Conservation (phyloP, 1,140 invertebrate species). For the Ceratoteleas bidentatus region DNA sequence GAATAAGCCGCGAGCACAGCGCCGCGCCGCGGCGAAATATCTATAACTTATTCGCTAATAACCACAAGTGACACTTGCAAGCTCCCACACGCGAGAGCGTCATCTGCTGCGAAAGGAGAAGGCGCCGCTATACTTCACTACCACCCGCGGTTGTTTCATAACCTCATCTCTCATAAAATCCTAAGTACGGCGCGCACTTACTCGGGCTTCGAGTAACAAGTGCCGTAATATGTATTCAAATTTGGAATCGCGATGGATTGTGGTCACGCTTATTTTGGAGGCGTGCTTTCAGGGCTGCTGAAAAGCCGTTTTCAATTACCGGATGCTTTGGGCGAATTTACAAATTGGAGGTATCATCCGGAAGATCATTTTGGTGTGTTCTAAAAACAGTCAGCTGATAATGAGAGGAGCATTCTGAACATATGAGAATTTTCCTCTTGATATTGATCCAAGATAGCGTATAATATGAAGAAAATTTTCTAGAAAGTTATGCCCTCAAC, state of each 20-base stretch:
- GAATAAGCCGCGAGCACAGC: slow-evolving; percentile 12
- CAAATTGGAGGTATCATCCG: too few relatives aligned
- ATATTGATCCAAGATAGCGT: too few relatives aligned
- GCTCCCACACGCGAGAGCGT: slow-evolving; percentile 11
- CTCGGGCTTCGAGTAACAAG: slow-evolving; percentile 1
- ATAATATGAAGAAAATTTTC: too few relatives aligned
- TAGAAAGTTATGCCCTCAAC: too few relatives aligned
- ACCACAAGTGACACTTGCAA: slow-evolving; percentile 31
- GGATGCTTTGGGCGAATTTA: too few relatives aligned
- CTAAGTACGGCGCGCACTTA: slow-evolving; percentile 14
- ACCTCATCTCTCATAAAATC: slow-evolving; percentile 29
- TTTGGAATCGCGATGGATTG: background rate
- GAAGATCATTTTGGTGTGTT: too few relatives aligned
- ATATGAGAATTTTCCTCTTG: too few relatives aligned
- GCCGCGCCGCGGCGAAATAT: slow-evolving; percentile 9
- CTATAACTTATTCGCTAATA: slow-evolving; percentile 36
- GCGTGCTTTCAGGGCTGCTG: too few relatives aligned
- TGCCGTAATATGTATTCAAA: slow-evolving; percentile 2
- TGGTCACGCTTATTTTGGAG: too few relatives aligned
- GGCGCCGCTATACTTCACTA: slow-evolving; percentile 22
- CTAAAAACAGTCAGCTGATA: too few relatives aligned
- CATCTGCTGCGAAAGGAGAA: slow-evolving; percentile 24
- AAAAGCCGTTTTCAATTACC: too few relatives aligned
- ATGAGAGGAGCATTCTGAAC: too few relatives aligned
- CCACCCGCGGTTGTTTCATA: slow-evolving; percentile 24